Evolutionary conservation across 1,140 invertebrate genomes (phyloP).

Genomic region (Drosophila teissieri): DNA sequence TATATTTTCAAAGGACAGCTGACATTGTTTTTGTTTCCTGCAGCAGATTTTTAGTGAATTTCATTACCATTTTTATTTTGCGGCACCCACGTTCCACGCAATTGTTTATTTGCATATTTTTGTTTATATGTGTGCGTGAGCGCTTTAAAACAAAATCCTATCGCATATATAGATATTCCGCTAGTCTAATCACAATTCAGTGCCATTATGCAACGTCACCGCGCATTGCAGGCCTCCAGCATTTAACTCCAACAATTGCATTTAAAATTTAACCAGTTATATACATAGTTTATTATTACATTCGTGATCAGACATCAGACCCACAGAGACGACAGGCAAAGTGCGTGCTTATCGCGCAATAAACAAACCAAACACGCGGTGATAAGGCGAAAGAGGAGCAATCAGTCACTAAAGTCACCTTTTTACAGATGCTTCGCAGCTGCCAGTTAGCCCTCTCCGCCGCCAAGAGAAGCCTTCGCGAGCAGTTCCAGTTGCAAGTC

Average conservation of each 20-base stretch:
- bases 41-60: not conserved
- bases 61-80: not conserved
- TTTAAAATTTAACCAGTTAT: slow-evolving; percentile 72
- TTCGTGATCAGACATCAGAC: not conserved
- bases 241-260: slow-evolving; percentile 46
- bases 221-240: slow-evolving; percentile 30
- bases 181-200: slow-evolving; percentile 40
- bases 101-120: slow-evolving; percentile 25
- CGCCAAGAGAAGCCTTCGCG: slow-evolving; percentile 2
- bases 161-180: slow-evolving; percentile 28
- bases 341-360: slow-evolving; percentile 38
- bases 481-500: slow-evolving; percentile 17
- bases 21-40: not conserved
- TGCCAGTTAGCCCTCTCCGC: slow-evolving; percentile 23
- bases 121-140: slow-evolving; percentile 23
- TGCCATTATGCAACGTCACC: slow-evolving; percentile 76
- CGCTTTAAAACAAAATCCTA: slow-evolving; percentile 50
- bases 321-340: slow-evolving; percentile 16
- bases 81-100: not conserved
- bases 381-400: slow-evolving; percentile 17
- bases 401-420: slow-evolving; percentile 10
- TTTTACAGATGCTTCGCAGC: slow-evolving; percentile 59
- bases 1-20: not conserved
- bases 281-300: slow-evolving; percentile 39
- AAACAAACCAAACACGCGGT: slow-evolving; percentile 28